Evolutionary conservation across 2,888 invertebrate species (phyloP), one percentile per base, ranked within the genome.

Genomic region (Omphaloscelis lunosa): DNA sequence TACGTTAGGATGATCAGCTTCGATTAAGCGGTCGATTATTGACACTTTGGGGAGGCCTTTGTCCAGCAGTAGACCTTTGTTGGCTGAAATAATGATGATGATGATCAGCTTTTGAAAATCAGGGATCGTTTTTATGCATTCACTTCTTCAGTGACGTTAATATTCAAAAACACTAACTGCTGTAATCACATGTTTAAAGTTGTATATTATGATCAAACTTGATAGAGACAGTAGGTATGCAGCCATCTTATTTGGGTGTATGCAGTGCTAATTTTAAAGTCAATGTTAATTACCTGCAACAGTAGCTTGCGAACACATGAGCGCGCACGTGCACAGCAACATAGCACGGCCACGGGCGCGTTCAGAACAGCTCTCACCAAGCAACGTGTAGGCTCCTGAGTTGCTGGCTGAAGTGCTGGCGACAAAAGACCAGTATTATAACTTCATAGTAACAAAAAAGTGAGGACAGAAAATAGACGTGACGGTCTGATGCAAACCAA

Each of bases 241-340:
- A 66, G 12, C 9, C 34, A 34, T n/a, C 3, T 34, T 68, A 51
- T 70, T 41, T 12, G 17, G n/a, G 39, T 59, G 12, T 9, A 39
- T 23, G n/a, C 7, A 5, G 2, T 27, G 23, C 6, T 48, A n/a
- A 67, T 73, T 62, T 4, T 29, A 51, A 58, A 45, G 4, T 15
- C 9, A 58, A 29, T 45, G 29, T 1, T 39, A 77, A 63, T n/a
- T 86, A 96, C 96, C 93, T 81, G 96, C 96, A 45, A 95, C 95
- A 17, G 93, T 91, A 4, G 95, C 96, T 69, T 96, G 96, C 0
- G 96, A 95, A 83, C 96, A 96, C 96, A 96, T 96, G 0, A 96
- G 92, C 0, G 95, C 92, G 70, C 95, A 95, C 0, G 95, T 94
- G 82, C 96, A 95, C 2, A 96, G 91, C 72, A 96, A 87, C 94